Base-by-base conservation (phyloP, 2,888 invertebrate species). In the Phania funesta region DNA sequence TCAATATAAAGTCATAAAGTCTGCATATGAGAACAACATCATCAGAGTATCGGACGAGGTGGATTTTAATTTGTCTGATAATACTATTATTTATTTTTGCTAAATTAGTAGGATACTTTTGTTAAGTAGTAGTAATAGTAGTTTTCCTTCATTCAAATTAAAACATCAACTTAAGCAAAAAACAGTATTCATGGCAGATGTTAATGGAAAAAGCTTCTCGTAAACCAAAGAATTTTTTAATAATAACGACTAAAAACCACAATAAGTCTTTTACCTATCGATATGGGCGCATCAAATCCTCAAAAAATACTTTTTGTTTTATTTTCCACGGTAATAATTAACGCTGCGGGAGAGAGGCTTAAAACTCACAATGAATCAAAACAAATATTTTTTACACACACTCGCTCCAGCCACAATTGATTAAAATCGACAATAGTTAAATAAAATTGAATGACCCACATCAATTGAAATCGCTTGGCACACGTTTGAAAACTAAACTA, bases 281-380 rank as follows among this genome's bases (percentile, higher is more conserved):
- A 62, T 74, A 9, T 29, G 56, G 82, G 82, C 82, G 74, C 65
- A 22, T 11, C 50, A 20, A 70, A 78, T 70, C 58, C 16, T 32
- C 48, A 62, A 54, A 74, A 62, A 35, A 0, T 32, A 7, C 29
- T 32, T 68, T 50, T 58, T n/a, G 29, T 29, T 13, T n/a, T 13
- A 20, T 48, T 3, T 11, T 35, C 32, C 16, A n/a, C 26, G 60
- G 20, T 22, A n/a, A 32, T 52, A 64, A 64, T 82, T 82, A 74
- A 74, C 78, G 16, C 77, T 46, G 50, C 74, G 64, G 68, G 74
- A 77, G 22, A 48, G 35, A 38, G 46, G 18, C 16, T 13, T 29
- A 29, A 54, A 60, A 44, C 32, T 48, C 38, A 29, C 41, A 62
- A 54, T 22, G 9, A 68, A 48, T 58, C n/a, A 24, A n/a, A n/a